Evolutionary conservation across 2,113 vertebrate genomes (phyloP).

Genomic region (Colinus virginianus): DNA sequence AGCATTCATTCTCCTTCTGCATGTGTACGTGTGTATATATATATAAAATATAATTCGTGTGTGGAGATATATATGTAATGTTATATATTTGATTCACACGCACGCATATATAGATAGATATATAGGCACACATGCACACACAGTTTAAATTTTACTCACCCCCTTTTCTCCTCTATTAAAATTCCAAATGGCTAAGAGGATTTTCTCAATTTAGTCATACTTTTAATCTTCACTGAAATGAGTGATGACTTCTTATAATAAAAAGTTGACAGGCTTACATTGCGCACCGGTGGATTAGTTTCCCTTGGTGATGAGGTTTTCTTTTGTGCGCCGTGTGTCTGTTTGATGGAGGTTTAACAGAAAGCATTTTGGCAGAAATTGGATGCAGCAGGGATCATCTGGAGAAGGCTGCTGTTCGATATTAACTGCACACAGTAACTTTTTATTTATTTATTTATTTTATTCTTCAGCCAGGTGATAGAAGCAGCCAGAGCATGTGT

Average conservation of each 20-base stretch:
- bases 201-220: slow-evolving; percentile 99
- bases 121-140: slow-evolving; percentile 25
- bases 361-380: slow-evolving; percentile 98
- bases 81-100: slow-evolving; percentile 21
- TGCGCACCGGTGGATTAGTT: slow-evolving; percentile 97
- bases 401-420: slow-evolving; percentile 95
- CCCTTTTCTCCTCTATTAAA: slow-evolving; percentile 93
- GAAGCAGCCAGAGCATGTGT: slow-evolving; percentile 70
- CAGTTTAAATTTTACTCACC: slow-evolving; percentile 86
- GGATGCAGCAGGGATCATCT: slow-evolving; percentile 97
- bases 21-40: background rate
- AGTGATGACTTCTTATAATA: slow-evolving; percentile 99
- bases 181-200: slow-evolving; percentile 98
- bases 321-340: slow-evolving; percentile 97
- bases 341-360: slow-evolving; percentile 99
- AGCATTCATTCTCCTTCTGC: slow-evolving; percentile 30
- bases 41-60: background rate
- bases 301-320: slow-evolving; percentile 99
- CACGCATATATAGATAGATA: slow-evolving; percentile 24
- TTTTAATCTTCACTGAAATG: slow-evolving; percentile 99
- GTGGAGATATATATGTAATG: slow-evolving; percentile 38
- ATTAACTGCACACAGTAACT: slow-evolving; percentile 92
- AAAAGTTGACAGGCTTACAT: slow-evolving; percentile 98
- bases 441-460: slow-evolving; percentile 67
- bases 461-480: slow-evolving; percentile 82